Evolutionary conservation across 2,888 invertebrate genomes (phyloP).

Genomic region (Dryomyza anilis): DNA sequence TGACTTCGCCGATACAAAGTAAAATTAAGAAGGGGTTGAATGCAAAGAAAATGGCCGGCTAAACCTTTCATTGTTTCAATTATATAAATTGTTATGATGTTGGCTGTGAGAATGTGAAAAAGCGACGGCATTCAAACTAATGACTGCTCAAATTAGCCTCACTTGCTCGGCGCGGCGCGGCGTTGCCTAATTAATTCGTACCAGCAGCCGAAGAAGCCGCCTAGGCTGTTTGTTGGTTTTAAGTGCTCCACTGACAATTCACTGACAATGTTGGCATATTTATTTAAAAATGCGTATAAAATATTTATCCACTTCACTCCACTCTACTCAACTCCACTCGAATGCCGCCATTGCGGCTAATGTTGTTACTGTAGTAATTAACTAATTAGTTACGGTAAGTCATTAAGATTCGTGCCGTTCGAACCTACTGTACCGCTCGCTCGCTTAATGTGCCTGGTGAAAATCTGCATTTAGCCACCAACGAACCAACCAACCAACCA

Average conservation of each 20-base stretch:
- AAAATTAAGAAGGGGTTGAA: too few species aligned
- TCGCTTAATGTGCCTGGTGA: not conserved
- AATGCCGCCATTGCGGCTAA: not conserved
- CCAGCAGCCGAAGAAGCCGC: too few species aligned
- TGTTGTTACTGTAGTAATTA: constrained; percentile 10
- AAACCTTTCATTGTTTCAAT: too few species aligned
- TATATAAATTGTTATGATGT: too few species aligned
- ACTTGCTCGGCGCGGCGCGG: too few species aligned
- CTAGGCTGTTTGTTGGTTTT: not conserved
- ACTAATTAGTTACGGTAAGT: constrained; percentile 23
- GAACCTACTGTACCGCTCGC: not conserved
- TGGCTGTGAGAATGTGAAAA: too few species aligned
- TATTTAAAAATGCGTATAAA: not conserved
- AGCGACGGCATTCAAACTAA: too few species aligned
- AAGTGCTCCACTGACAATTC: not conserved
- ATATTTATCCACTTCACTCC: not conserved
- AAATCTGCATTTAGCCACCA: not conserved
- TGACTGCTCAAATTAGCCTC: too few species aligned
- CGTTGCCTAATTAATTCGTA: too few species aligned
- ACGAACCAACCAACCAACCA: not conserved
- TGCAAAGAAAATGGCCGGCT: too few species aligned
- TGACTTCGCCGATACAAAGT: too few species aligned
- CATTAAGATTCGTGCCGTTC: constrained; percentile 10
- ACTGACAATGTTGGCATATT: not conserved
- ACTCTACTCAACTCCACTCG: not conserved